phyloP scores from a whole-genome alignment of 2,888 invertebrate genomes.

The Caenorhabditis uteleia region DNA sequence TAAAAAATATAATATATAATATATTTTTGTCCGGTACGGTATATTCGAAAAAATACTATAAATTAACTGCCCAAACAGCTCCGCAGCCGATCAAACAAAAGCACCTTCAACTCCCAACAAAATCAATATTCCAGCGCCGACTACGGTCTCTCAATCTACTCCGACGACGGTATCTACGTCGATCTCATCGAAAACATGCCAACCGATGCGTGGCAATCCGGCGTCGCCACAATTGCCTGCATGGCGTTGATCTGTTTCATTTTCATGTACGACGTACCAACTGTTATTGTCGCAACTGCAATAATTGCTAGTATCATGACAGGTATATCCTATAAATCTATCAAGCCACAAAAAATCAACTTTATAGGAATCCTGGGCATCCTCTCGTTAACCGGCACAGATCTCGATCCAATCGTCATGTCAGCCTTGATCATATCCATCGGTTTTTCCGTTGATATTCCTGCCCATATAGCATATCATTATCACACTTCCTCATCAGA shows the following conservation, averaged over 20 bases:
- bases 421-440: conserved; percentile 62
- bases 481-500: conserved; percentile 17
- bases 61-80: neutral
- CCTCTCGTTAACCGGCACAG: conserved; percentile 54
- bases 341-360: neutral
- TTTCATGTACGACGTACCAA: conserved; percentile 59
- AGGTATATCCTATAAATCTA: no score
- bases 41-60: neutral
- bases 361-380: conserved; percentile 57
- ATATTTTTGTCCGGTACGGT: neutral
- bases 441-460: conserved; percentile 66
- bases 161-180: conserved; percentile 66
- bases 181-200: conserved; percentile 69
- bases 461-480: conserved; percentile 63
- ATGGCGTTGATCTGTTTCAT: conserved; percentile 62
- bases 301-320: conserved; percentile 44
- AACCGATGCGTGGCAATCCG: conserved; percentile 66
- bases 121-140: conserved; percentile 41
- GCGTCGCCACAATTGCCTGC: conserved; percentile 56
- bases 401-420: conserved; percentile 63
- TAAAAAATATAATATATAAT: neutral
- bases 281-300: conserved; percentile 50
- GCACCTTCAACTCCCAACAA: no score
- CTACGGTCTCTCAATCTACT: conserved; percentile 62
- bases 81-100: no score